Evolutionary conservation across 2,888 invertebrate species (phyloP).

Genomic region (Empis livida): DNA sequence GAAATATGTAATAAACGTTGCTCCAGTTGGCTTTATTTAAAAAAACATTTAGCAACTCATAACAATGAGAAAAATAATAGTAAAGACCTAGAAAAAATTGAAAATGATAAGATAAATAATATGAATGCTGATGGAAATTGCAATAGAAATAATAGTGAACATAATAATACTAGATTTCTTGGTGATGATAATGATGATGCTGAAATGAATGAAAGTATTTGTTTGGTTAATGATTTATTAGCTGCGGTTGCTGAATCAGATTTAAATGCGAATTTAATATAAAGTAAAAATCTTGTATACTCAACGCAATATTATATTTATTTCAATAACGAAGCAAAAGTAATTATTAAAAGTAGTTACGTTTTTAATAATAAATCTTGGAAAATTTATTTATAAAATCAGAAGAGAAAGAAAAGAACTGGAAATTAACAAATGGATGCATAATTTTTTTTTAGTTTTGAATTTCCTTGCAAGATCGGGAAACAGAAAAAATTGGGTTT

Average conservation of each 20-base stretch:
- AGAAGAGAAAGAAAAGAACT: too few relatives aligned
- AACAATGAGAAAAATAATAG: conserved; percentile 35
- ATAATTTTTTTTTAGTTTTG: too few relatives aligned
- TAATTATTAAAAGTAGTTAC: too few relatives aligned
- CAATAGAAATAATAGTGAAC: neutral
- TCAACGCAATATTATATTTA: too few relatives aligned
- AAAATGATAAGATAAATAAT: conserved; percentile 9
- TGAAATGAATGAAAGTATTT: conserved; percentile 7
- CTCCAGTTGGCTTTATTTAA: conserved; percentile 21
- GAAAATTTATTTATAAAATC: too few relatives aligned
- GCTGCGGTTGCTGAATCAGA: conserved; percentile 6
- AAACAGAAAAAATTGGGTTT: too few relatives aligned
- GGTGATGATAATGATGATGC: conserved; percentile 2
- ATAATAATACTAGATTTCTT: too few relatives aligned
- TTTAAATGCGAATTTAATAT: neutral
- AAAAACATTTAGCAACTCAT: conserved; percentile 41
- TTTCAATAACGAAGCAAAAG: too few relatives aligned
- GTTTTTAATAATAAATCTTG: too few relatives aligned
- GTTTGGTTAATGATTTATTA: conserved; percentile 8
- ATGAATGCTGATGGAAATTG: conserved; percentile 18
- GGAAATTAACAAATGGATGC: too few relatives aligned
- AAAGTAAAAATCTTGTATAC: too few relatives aligned
- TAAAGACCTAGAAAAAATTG: neutral
- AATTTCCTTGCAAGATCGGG: too few relatives aligned
- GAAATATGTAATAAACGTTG: conserved; percentile 27